phyloP scores from a whole-genome alignment of 2,888 invertebrate species.

The Sipha maydis region DNA sequence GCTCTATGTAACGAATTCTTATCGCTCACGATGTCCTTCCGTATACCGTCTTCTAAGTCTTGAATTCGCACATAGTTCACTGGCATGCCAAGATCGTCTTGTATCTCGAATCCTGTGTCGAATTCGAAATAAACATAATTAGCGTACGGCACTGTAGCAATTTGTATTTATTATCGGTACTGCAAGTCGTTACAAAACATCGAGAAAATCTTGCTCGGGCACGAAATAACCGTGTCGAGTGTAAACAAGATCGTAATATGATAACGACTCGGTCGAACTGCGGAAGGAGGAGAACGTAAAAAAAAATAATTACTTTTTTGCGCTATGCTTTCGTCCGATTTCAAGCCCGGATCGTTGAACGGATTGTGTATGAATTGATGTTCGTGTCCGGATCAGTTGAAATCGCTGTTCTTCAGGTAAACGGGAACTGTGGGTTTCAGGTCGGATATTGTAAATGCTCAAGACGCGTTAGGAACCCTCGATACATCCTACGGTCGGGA shows the following conservation, averaged over 20 bases:
- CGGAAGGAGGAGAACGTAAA: too few relatives aligned
- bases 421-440: not conserved
- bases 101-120: slow-evolving; percentile 5
- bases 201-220: too few relatives aligned
- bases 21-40: slow-evolving; percentile 35
- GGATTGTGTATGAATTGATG: not conserved
- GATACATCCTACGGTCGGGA: not conserved
- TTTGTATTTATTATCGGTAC: not conserved
- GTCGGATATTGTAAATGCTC: not conserved
- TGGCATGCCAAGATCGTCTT: slow-evolving; percentile 7
- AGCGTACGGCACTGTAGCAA: not conserved
- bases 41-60: slow-evolving; percentile 26
- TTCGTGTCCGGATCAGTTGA: not conserved
- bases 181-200: too few relatives aligned
- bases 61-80: slow-evolving; percentile 25
- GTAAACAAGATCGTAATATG: not conserved
- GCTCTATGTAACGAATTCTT: slow-evolving; percentile 69
- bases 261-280: too few relatives aligned
- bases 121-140: not conserved
- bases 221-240: too few relatives aligned
- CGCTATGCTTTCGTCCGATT: not conserved
- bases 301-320: not conserved
- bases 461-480: not conserved
- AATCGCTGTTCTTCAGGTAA: slow-evolving; percentile 11
- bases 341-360: not conserved